Percentiles rank a stretch among this genome's conserved stretches.
Conservation (phyloP, 2,113 vertebrate species). For the Melozone crissalis region DNA sequence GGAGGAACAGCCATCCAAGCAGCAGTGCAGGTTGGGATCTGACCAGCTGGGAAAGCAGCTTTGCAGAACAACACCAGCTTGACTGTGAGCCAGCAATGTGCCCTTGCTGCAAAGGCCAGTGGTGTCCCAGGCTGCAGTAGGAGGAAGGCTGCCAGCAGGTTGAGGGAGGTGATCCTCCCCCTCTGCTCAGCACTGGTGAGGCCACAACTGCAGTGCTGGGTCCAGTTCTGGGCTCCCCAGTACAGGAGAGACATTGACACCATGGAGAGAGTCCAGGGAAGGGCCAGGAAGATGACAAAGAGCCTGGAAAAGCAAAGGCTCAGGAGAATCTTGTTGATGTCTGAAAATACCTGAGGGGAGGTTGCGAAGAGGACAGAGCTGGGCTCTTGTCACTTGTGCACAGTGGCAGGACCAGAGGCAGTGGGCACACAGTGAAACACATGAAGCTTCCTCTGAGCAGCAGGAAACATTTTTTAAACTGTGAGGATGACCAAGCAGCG, state of each 20-base stretch:
- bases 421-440: neutral
- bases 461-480: neutral
- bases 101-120: accelerated
- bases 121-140: neutral
- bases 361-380: accelerated
- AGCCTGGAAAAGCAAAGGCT: neutral
- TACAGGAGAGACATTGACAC: neutral
- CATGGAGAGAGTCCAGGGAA: neutral
- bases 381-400: neutral
- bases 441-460: neutral
- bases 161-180: neutral
- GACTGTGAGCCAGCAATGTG: neutral
- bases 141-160: neutral
- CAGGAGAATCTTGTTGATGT: neutral
- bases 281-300: neutral
- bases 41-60: neutral
- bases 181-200: neutral
- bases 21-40: neutral
- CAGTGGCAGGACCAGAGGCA: neutral
- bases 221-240: neutral
- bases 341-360: neutral
- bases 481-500: neutral
- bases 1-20: neutral
- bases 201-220: neutral
- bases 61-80: neutral